Evolutionary conservation across 1,140 invertebrate genomes (phyloP).

Genomic region (Venustaconcha ellipsiformis): DNA sequence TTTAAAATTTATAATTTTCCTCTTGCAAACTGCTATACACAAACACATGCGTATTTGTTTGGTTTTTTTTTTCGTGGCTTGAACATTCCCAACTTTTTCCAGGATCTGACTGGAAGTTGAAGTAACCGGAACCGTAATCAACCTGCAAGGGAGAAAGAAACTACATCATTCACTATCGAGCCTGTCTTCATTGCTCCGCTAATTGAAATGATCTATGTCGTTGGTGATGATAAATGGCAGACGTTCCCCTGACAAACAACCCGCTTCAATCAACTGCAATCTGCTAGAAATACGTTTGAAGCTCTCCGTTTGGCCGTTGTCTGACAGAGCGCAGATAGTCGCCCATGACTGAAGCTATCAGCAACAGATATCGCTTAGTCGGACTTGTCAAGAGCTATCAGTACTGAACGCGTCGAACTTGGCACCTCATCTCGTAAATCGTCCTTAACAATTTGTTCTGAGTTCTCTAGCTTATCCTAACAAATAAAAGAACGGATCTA

Average conservation of each 20-base stretch:
- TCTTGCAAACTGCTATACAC: too few relatives aligned
- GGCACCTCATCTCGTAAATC: conserved; percentile 35
- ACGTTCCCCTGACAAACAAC: conserved; percentile 31
- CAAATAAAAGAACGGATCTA: too few relatives aligned
- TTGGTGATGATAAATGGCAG: conserved; percentile 27
- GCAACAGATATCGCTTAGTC: conserved; percentile 30
- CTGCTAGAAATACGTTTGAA: conserved; percentile 17
- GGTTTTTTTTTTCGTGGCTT: too few relatives aligned
- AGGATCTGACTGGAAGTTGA: too few relatives aligned
- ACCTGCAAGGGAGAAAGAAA: too few relatives aligned
- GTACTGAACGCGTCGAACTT: conserved; percentile 15
- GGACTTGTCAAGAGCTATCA: conserved; percentile 28
- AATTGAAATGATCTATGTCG: conserved; percentile 34
- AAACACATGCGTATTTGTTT: too few relatives aligned
- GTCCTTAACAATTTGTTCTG: conserved; percentile 36
- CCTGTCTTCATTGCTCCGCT: conserved; percentile 31
- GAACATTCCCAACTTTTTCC: too few relatives aligned
- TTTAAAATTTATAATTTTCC: too few relatives aligned
- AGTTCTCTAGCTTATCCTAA: background rate
- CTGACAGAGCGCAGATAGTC: conserved; percentile 32
- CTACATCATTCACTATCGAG: background rate
- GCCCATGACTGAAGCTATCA: conserved; percentile 34
- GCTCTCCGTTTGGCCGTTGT: conserved; percentile 10
- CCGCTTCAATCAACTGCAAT: conserved; percentile 31
- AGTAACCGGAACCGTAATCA: too few relatives aligned